phyloP scores from a whole-genome alignment of 2,888 invertebrate species.

The Thymelicus acteon region DNA sequence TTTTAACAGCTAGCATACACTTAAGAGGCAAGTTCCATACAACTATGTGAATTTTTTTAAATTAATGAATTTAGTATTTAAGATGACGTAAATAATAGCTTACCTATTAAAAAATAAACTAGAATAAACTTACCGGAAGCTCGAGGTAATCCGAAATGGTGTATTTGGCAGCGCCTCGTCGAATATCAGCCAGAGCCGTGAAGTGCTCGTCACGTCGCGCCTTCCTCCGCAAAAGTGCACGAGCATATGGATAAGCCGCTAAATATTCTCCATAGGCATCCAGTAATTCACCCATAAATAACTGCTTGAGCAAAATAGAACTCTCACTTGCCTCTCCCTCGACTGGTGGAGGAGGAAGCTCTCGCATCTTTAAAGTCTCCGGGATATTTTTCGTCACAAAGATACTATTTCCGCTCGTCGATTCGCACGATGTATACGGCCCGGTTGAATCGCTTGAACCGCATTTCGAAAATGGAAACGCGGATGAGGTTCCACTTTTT shows the following conservation, averaged over 20 bases:
- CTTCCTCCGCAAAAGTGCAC: slow-evolving; percentile 86
- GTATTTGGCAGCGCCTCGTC: slow-evolving; percentile 87
- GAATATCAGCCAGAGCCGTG: slow-evolving; percentile 86
- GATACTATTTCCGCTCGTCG: slow-evolving; percentile 75
- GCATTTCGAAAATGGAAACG: slow-evolving; percentile 81
- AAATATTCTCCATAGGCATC: slow-evolving; percentile 87
- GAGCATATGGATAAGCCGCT: slow-evolving; percentile 85
- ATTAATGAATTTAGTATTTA: no score
- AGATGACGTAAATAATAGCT: no score
- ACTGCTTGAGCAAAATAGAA: slow-evolving; percentile 78
- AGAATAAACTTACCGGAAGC: slow-evolving; percentile 86
- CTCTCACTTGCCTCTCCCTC: slow-evolving; percentile 69
- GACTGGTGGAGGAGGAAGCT: slow-evolving; percentile 69
- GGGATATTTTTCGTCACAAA: slow-evolving; percentile 70
- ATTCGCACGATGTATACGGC: slow-evolving; percentile 77
- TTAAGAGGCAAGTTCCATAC: no score
- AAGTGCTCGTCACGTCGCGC: slow-evolving; percentile 87
- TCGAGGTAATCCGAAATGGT: slow-evolving; percentile 87
- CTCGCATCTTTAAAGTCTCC: slow-evolving; percentile 69
- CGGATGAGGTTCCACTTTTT: slow-evolving; percentile 78
- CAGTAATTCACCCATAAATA: slow-evolving; percentile 88
- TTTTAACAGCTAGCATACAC: no score
- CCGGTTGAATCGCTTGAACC: slow-evolving; percentile 78
- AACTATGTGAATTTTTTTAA: no score
- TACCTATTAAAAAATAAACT: slow-evolving; percentile 38